phyloP scores from a whole-genome alignment of 2,113 vertebrate species.

The Petromus typicus region DNA sequence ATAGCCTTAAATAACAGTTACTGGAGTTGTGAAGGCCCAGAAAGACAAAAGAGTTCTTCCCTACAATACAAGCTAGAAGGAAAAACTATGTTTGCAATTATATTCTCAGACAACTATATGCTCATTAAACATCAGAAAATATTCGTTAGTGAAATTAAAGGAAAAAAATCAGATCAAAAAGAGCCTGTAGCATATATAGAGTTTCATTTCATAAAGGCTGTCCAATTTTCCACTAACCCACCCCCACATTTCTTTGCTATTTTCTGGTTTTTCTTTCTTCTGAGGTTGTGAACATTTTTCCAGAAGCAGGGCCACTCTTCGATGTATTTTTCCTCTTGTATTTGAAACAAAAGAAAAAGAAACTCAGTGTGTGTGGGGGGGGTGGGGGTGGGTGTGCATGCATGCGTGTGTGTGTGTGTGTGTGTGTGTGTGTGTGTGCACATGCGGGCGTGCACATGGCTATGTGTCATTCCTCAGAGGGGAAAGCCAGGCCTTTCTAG shows the following conservation, averaged over 20 bases:
- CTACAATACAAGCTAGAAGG: neutral
- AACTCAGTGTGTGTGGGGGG: fast-evolving
- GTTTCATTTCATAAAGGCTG: neutral
- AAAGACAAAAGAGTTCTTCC: neutral
- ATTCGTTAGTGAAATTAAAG: constrained; percentile 1
- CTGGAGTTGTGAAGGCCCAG: neutral
- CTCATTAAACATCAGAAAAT: neutral
- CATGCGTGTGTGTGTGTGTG: no score
- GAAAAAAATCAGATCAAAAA: neutral
- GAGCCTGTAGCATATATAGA: neutral
- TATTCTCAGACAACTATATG: neutral
- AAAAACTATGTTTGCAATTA: neutral
- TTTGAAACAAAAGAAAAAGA: neutral
- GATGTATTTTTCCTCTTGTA: neutral
- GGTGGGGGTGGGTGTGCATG: no score
- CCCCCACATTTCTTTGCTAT: neutral
- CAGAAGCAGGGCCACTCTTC: neutral
- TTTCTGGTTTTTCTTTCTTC: constrained; percentile 44
- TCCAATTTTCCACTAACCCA: neutral
- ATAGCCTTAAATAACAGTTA: neutral
- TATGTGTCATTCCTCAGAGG: neutral
- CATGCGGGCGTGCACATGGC: fast-evolving
- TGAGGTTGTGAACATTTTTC: neutral
- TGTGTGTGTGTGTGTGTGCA: neutral
- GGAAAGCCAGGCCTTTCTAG: neutral